Evolutionary conservation across 2,113 vertebrate species (phyloP), one percentile per base, ranked within the genome.

Genomic region (Otus sunia): DNA sequence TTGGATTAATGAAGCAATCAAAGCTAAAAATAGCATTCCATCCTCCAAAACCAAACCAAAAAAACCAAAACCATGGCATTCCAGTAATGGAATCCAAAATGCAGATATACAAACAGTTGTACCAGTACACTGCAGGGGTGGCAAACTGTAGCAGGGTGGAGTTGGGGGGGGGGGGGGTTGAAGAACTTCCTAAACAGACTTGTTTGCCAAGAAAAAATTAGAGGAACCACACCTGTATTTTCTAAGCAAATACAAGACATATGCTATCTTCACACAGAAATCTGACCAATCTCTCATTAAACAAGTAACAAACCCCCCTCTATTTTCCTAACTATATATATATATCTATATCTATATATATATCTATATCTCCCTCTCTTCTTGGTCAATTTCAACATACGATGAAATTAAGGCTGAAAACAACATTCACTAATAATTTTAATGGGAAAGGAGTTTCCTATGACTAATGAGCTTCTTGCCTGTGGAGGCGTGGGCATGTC

Each of bases 371-470:
- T 11, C 30, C 34, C 29, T 81, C 67, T 41, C n/a, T 64, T 83
- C 52, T 55, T n/a, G 63, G 30, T 60, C 43, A 29, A 80, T 90
- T 95, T 86, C 66, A 92, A 75, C 16, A 36, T 29, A 80, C 10
- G 16, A 84, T 47, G 55, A 90, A 93, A 94, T 39, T 52, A 79
- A 74, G 45, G 52, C 47, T 56, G 76, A 80, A 95, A 94, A 77
- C 32, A 92, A 80, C 58, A 84, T 75, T 91, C 74, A 56, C 36
- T 56, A 81, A n/a, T 78, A 80, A 56, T 64, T 94, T 84, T 32
- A 92, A 67, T 56, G 43, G 52, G 41, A 91, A 87, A 94, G 55
- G 53, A 86, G 86, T 94, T 89, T 94, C 64, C 69, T 89, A 26
- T 75, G 84, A 82, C 64, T 91, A 92, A 63, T 43, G 50, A 73